phyloP scores from a whole-genome alignment of 2,797 vertebrate genomes.

The Hozukius guyotensis region DNA sequence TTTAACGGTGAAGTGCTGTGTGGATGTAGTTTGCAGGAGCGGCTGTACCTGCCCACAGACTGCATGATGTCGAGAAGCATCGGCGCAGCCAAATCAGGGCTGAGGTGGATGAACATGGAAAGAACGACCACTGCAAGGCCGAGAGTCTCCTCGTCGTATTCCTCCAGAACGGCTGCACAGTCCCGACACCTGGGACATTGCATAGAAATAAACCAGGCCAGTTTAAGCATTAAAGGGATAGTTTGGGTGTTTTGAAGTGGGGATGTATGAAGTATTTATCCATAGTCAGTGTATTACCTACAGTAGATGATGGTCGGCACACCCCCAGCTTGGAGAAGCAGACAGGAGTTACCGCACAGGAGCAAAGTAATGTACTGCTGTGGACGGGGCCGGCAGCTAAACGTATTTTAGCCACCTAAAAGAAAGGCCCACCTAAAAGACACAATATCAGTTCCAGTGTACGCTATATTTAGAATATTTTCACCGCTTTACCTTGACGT shows the following conservation, averaged over 20 bases:
- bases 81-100: conserved; percentile 96
- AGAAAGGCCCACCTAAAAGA: background rate
- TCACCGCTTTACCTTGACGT: background rate
- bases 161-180: conserved; percentile 96
- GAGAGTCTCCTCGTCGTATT: conserved; percentile 98
- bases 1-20: conserved; percentile 57
- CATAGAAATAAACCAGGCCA: background rate
- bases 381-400: background rate
- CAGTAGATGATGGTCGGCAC: accelerated
- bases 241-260: background rate
- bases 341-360: background rate
- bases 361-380: background rate
- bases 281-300: background rate
- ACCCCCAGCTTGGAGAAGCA: background rate
- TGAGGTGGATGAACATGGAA: conserved; percentile 97
- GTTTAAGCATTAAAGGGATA: background rate
- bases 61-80: conserved; percentile 99
- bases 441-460: background rate
- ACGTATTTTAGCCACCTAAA: background rate
- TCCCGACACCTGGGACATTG: conserved; percentile 89
- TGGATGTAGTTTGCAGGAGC: conserved; percentile 48
- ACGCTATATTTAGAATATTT: background rate
- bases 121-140: conserved; percentile 95
- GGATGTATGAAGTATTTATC: background rate
- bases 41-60: conserved; percentile 94